phyloP scores from a whole-genome alignment of 2,797 vertebrate genomes.

The Vireo griseus region DNA sequence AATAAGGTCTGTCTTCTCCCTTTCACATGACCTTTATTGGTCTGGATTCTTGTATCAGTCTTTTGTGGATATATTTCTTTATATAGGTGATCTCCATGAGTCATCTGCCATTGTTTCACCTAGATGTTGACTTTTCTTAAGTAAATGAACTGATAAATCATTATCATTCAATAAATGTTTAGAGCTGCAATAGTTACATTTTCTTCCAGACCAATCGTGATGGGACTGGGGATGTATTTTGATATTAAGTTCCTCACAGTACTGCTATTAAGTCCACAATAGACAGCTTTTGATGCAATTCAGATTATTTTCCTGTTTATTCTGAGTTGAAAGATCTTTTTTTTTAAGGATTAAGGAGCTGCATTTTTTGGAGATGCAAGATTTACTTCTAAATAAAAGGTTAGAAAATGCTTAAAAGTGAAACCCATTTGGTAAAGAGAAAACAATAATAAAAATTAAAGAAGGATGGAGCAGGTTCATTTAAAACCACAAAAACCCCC shows the following conservation, averaged over 20 bases:
- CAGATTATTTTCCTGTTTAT: neutral
- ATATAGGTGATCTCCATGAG: fast-evolving
- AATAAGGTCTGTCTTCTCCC: neutral
- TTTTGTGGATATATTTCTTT: neutral
- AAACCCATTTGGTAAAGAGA: neutral
- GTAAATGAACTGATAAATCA: neutral
- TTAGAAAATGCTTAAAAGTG: neutral
- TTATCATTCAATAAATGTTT: neutral
- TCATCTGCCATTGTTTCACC: neutral
- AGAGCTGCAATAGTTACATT: neutral
- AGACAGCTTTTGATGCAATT: neutral
- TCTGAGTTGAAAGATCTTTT: neutral
- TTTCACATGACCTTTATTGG: neutral
- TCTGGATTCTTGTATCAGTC: neutral
- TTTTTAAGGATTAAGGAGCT: neutral
- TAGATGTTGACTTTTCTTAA: neutral
- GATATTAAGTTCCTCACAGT: neutral
- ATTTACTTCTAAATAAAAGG: neutral
- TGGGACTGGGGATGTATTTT: neutral
- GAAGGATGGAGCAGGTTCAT: neutral
- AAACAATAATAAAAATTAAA: neutral
- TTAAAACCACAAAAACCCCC: neutral
- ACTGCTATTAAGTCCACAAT: neutral
- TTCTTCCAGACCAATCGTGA: neutral
- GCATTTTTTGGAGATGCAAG: neutral